Percentiles rank a stretch among this genome's conserved stretches.
Conservation (phyloP, 2,797 vertebrate species). For the Margarornis squamiger region DNA sequence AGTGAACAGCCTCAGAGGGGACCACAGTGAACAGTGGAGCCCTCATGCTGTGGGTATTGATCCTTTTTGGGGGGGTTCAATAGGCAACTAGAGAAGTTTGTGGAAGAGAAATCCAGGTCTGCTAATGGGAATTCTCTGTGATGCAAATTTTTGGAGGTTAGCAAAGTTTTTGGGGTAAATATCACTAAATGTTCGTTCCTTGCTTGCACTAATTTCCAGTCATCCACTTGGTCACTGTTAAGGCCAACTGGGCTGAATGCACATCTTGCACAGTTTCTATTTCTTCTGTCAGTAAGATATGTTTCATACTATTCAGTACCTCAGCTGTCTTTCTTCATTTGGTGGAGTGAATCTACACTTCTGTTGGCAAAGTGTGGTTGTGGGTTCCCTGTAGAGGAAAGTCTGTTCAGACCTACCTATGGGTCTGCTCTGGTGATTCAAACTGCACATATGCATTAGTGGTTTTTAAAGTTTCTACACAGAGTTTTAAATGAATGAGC, state of each 20-base stretch:
- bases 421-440: background rate
- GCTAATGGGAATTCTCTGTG: background rate
- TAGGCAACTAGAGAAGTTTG: background rate
- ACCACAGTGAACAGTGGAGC: rapidly evolving
- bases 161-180: background rate
- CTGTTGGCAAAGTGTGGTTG: background rate
- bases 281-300: background rate
- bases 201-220: background rate
- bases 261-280: background rate
- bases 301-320: background rate
- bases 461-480: slow-evolving; percentile 7
- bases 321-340: background rate
- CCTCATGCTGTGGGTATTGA: background rate
- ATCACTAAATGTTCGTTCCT: background rate
- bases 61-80: background rate
- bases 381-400: background rate
- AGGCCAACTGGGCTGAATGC: background rate
- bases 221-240: background rate
- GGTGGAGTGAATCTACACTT: background rate
- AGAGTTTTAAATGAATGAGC: background rate
- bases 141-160: background rate
- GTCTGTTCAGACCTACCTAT: background rate
- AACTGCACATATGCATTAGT: background rate
- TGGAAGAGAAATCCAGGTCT: background rate
- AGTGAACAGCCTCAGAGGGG: background rate